Base-by-base conservation (phyloP, 1,140 invertebrate species). In the Eupristina koningsbergeri region DNA sequence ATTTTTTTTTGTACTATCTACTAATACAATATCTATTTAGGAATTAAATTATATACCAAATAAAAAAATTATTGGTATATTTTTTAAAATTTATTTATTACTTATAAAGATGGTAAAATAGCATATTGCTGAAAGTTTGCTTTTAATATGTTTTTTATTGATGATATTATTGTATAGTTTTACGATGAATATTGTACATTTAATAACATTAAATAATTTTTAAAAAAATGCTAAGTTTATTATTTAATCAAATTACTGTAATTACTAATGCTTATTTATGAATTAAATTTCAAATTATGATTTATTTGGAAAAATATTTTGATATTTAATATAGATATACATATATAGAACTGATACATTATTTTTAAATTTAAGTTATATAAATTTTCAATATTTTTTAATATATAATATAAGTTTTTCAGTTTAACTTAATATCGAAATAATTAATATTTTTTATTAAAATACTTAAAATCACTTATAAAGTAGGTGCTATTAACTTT, bases 221-320 rank as follows among this genome's bases (percentile, higher is more conserved):
- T 26, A 41, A 8, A 9, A 50, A 53, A 75, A 6, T 50, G 3
- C 73, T 45, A 73, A 47, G 22, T 73, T 73, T 45, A 73, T 73
- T 73, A 29, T 1, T 73, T 73, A 73, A 45, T 26, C 8, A 45
- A 53, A 73, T 41, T 53, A 26, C 36, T 73, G 17, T 39, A n/a
- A 61, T 73, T 58, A 58, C 61, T 69, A 81, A 61, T 81, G 17
- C 73, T 34, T 58, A 81, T 81, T 58, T 69, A 61, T 34, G 74
- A 8, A 22, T 74, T 45, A 50, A 79, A 78, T 71, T 77, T 34
- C 34, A n/a, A n/a, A n/a, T n/a, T n/a, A 69, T 71, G 22, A 8
- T 11, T 41, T 15, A n/a, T 34, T 39, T n/a, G 36, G 22, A 3
- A 34, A 64, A 64, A 34, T 31, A 34, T 13, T 31, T 5, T 64